Base-by-base conservation (phyloP, 1,140 invertebrate species). In the Drosophila nikananu region DNA sequence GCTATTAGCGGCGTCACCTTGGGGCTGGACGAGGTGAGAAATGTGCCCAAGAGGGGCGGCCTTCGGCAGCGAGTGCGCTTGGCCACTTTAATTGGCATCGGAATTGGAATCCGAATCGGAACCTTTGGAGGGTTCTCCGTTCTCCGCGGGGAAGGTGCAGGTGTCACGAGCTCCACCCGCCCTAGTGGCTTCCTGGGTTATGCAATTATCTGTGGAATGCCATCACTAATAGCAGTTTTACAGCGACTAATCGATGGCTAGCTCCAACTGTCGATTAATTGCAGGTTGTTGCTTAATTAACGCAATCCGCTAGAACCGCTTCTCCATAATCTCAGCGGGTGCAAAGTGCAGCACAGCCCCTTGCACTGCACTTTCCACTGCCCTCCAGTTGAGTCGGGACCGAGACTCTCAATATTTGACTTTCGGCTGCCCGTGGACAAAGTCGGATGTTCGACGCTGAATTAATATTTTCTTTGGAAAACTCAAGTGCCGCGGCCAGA, bases 1-100 rank as follows among this genome's bases (percentile, higher is more conserved):
- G 75, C 71, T 86, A 80, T 80, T 80, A 80, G 76, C 66, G 41
- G 61, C 42, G 42, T 83, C 48, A 77, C 83, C 83, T 86, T 86
- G 81, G 54, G 46, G 21, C 42, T 21, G 66, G 67, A 78, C 51
- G 51, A 72, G 83, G 63, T 77, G 72, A 59, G 81, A 76, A 72
- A 77, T 75, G 71, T 61, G 62, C 61, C 66, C 42, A 46, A 63
- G 54, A 55, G 39, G 10, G 41, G 35, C 21, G 77, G 61, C 81
- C 82, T 86, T 66, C 75, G 67, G 57, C 35, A 12, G 51, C 46
- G 37, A 39, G 42, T 46, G 25, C 46, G 46, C 39, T 42, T 41
- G 59, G 65, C n/a, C 37, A 25, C 23, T 30, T 57, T 74, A 64
- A 64, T 75, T 74, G 37, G 37, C 72, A 39, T 30, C 10, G 32